Base-by-base conservation (phyloP, 2,113 vertebrate genomes). In the Syrrhaptes paradoxus region DNA sequence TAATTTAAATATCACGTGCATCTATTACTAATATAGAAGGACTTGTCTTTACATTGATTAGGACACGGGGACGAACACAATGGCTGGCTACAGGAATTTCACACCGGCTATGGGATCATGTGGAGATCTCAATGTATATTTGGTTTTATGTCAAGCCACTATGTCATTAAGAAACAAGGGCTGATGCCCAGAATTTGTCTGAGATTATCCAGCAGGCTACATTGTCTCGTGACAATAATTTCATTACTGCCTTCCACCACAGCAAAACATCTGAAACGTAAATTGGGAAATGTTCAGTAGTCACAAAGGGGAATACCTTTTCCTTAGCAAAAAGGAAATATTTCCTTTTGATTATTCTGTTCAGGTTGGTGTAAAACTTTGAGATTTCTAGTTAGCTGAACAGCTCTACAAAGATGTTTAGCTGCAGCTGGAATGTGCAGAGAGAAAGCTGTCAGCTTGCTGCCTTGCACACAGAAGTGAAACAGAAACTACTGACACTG, bases 361-460 rank as follows among this genome's bases (percentile, higher is more conserved):
- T 88, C 87, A 88, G 28, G 34, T 68, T 70, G 68, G 29, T 75
- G 72, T 45, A 73, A 87, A 82, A 93, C 16, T 31, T 29, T 7
- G 20, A 25, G 19, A 34, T 13, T 75, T 72, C 45, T 95, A 61
- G 55, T 71, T 68, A 87, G 48, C 73, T 85, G 41, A 90, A 89
- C 49, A 70, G 75, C 89, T 92, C 83, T 67, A 18, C 68, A 90
- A 66, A 95, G 78, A 55, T 70, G 85, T 96, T 94, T 59, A 87
- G 78, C 93, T 91, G 75, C 73, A 81, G 89, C 57, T 51, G 80
- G 74, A 66, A 76, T 29, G 51, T 10, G 24, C 49, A 36, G 70
- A 75, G 75, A 87, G 75, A 95, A 97, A 96, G 89, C 89, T 97
- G 97, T 85, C 94, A 96, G 93, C 86, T 95, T 89, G 51, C 41